phyloP scores from a whole-genome alignment of 1,140 invertebrate genomes.

The Charaxes varanes region DNA sequence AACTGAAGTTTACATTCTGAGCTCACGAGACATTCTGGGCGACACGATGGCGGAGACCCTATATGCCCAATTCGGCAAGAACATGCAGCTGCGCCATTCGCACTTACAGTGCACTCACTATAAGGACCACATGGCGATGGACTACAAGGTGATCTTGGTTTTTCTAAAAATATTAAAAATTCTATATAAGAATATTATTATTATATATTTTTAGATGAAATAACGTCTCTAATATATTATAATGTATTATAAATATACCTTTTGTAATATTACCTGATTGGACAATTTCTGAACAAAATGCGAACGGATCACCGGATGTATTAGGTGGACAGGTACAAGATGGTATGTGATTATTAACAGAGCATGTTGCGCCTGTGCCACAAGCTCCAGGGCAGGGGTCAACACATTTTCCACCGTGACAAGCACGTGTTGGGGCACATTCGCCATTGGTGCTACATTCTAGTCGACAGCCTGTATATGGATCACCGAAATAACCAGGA shows the following conservation, averaged over 20 bases:
- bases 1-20: slow-evolving; percentile 79
- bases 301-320: slow-evolving; percentile 82
- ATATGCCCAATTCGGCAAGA: slow-evolving; percentile 81
- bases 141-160: slow-evolving; percentile 77
- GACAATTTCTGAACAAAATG: slow-evolving; percentile 77
- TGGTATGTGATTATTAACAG: slow-evolving; percentile 82
- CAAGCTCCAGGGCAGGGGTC: slow-evolving; percentile 85
- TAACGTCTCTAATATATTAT: background rate
- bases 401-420: slow-evolving; percentile 82
- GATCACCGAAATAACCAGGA: slow-evolving; percentile 78
- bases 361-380: slow-evolving; percentile 80
- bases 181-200: slow-evolving; percentile 1
- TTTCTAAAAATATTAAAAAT: slow-evolving; percentile 26
- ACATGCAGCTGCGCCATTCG: slow-evolving; percentile 80
- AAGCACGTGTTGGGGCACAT: slow-evolving; percentile 79
- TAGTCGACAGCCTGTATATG: slow-evolving; percentile 79
- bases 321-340: slow-evolving; percentile 81
- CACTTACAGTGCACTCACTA: slow-evolving; percentile 78
- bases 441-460: slow-evolving; percentile 80
- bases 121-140: slow-evolving; percentile 87
- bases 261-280: slow-evolving; percentile 61
- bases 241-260: background rate
- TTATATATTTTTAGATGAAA: background rate
- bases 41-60: slow-evolving; percentile 82
- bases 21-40: slow-evolving; percentile 81